Base-by-base conservation (phyloP, 2,113 vertebrate genomes). In the Osmerus eperlanus region DNA sequence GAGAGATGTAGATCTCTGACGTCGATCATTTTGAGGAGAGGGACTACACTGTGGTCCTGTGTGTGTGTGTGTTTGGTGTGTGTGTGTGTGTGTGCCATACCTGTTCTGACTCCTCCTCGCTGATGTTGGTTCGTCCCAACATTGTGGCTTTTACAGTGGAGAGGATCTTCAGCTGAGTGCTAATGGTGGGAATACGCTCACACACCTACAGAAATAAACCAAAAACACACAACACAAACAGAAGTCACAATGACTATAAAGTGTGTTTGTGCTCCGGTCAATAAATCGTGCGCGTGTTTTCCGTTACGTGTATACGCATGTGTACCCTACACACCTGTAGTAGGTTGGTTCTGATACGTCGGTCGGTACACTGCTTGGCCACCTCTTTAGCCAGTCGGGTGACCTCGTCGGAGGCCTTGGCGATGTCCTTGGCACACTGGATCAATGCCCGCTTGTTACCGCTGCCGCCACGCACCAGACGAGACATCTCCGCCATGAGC, bases 401-500 rank as follows among this genome's bases (percentile, higher is more conserved):
- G 81, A 99, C 97, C 82, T 99, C 97, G 16, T 99, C 97, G 0
- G 97, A 99, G 2, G 97, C 96, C 85, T 99, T 99, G 25, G 97
- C 97, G 0, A 99, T 99, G 84, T 99, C 97, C 87, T 99, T 99
- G 8, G 97, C 97, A 28, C 97, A 99, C 82, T 99, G 97, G 75
- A 99, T 99, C 60, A 99, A 93, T 1, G 97, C 97, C 0, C 97
- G 92, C 76, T 99, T 99, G 91, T 97, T 99, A 1, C 97, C 97
- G 0, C 96, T 98, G 47, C 95, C 96, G 0, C 97, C 97, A 4
- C 97, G 88, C 62, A 99, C 97, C 83, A 99, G 91, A 9, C 97
- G 95, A 3, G 97, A 99, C 97, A 99, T 99, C 88, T 99, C 97
- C 0, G 97, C 97, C 97, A 99, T 99, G 0, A 99, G 91, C 87